Evolutionary conservation across 1,140 invertebrate genomes (phyloP), one percentile per base, ranked within the genome.

Genomic region (Bombus waltoni): DNA sequence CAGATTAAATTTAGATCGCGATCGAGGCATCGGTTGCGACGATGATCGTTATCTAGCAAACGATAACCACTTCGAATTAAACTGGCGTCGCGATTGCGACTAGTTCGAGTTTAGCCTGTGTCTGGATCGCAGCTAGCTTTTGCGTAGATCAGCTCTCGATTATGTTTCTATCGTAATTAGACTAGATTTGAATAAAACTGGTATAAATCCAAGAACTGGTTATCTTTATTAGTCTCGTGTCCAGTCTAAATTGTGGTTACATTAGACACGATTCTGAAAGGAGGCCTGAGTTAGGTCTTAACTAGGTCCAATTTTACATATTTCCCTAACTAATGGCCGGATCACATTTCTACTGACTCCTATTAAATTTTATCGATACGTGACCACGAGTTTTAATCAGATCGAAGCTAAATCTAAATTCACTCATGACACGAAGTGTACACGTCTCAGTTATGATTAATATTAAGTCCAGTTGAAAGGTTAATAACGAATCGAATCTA

Each of bases 151-250:
- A 44, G 75, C 38, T 65, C 28, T 65, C 62, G 75, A 65, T 78
- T 44, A 66, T 42, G 59, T 42, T 66, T 42, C 75, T 65, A 65
- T 62, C 75, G 75, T 77, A 77, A 77, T 62, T 42, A 77, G 38
- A 78, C 57, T 25, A 66, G 38, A 42, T 78, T 57, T 22, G 75
- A 78, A 65, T 65, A 32, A 78, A 66, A 65, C 38, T 65, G 25
- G 28, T 42, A 78, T 59, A 66, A 78, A 78, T 78, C 38, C 8
- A 18, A 5, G 35, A 32, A 40, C 57, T 32, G 57, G 75, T 78
- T 75, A 78, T 78, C 75, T 62, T 65, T 78, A 78, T 78, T 66
- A 44, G 57, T n/a, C 59, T n/a, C 28, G 75, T 65, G 38, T 77
- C 59, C 6, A 5, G 3, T 25, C 15, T 42, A 42, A 78, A 78